A percentile compares a stretch with the other conserved stretches of the same genome.
Conservation (phyloP, 1,140 invertebrate species). For the Heliconius eleuchia region DNA sequence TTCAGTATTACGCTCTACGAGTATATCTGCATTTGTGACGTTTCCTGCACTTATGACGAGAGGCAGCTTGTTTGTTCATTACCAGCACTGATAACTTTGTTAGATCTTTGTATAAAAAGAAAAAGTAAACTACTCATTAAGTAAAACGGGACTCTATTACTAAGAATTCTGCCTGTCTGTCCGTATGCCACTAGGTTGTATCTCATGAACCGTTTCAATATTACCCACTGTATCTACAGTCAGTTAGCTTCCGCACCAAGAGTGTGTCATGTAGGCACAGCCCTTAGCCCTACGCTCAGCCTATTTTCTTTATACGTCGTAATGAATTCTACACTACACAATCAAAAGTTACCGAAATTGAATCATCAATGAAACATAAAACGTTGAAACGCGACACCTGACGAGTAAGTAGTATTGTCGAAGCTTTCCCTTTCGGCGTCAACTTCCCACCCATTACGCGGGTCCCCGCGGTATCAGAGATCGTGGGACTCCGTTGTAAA, state of each 20-base stretch:
- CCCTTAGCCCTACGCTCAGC: background rate
- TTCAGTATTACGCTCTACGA: background rate
- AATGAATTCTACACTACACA: too few species aligned
- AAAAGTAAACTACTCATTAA: too few species aligned
- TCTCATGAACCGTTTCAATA: too few species aligned
- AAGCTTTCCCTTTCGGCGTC: conserved; percentile 63
- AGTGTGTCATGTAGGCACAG: background rate
- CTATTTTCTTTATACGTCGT: too few species aligned
- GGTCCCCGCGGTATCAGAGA: conserved; percentile 67
- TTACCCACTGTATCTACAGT: too few species aligned
- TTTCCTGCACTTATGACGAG: background rate
- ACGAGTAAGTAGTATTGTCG: conserved; percentile 49
- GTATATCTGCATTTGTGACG: background rate
- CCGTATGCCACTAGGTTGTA: too few species aligned
- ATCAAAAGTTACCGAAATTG: conserved; percentile 10
- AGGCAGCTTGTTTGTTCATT: background rate
- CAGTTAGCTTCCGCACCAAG: too few species aligned
- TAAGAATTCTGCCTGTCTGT: too few species aligned
- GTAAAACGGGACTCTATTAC: too few species aligned
- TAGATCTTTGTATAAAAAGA: too few species aligned
- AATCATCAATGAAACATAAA: conserved; percentile 30
- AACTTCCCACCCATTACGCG: conserved; percentile 68
- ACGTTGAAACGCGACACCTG: conserved; percentile 37
- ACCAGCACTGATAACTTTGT: background rate
- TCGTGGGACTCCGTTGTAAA: conserved; percentile 62